phyloP scores from a whole-genome alignment of 2,888 invertebrate genomes.

The Ophion costatus region DNA sequence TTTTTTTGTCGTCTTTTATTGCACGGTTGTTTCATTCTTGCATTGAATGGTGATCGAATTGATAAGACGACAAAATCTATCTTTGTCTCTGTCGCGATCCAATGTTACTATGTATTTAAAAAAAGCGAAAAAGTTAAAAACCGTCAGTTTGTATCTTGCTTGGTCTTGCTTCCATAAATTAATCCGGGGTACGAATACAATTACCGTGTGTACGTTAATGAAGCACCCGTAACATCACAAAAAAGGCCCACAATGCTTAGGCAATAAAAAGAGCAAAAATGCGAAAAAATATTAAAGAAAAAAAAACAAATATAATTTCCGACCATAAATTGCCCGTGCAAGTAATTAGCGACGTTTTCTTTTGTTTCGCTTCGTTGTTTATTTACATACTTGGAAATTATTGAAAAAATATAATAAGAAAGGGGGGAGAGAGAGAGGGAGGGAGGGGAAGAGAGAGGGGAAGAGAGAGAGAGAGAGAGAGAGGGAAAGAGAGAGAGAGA shows the following conservation, averaged over 20 bases:
- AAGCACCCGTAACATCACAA: conserved; percentile 14
- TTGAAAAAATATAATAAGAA: conserved; percentile 42
- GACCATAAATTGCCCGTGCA: conserved; percentile 25
- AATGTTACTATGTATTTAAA: no score
- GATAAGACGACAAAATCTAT: no score
- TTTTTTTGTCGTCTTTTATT: no score
- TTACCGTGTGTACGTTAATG: conserved; percentile 43
- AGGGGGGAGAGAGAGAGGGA: conserved; percentile 17
- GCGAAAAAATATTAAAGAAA: conserved; percentile 53
- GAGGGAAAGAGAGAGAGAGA: neutral
- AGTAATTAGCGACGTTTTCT: conserved; percentile 42
- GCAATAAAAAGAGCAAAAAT: conserved; percentile 46
- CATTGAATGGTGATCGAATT: no score
- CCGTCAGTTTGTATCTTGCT: conserved; percentile 58
- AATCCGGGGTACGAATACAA: conserved; percentile 53
- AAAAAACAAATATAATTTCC: conserved; percentile 31
- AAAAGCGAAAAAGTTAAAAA: neutral
- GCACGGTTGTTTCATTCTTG: no score
- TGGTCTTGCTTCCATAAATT: conserved; percentile 53
- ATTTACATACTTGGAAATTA: conserved; percentile 17
- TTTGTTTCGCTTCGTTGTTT: neutral
- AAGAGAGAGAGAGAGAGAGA: no score
- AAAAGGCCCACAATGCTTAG: conserved; percentile 45
- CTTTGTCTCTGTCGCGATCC: no score
- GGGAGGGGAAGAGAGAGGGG: no score